Conservation (phyloP, 2,888 invertebrate genomes). For the Sinhomidia bicolor region DNA sequence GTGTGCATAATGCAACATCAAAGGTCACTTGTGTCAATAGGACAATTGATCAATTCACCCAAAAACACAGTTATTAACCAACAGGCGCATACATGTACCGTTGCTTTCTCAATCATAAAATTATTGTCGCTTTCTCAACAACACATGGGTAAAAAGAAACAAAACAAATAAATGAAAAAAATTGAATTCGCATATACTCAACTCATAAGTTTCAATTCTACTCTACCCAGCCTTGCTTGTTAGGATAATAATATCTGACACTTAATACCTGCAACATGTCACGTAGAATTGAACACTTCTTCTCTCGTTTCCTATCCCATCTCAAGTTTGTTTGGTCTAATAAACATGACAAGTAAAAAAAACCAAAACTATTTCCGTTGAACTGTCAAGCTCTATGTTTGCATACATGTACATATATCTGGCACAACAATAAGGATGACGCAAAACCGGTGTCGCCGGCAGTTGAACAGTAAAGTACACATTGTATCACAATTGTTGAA, state of each 20-base stretch:
- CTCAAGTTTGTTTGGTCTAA: neutral
- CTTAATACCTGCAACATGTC: neutral
- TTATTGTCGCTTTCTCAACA: neutral
- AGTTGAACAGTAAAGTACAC: slow-evolving; percentile 48
- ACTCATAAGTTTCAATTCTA: too few relatives aligned
- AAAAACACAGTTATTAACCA: slow-evolving; percentile 40
- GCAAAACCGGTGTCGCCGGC: slow-evolving; percentile 60
- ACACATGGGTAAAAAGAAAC: neutral
- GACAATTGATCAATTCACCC: slow-evolving; percentile 41
- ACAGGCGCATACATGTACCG: neutral
- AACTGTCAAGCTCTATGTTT: neutral
- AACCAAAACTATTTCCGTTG: slow-evolving; percentile 6
- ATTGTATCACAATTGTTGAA: neutral
- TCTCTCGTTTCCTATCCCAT: neutral
- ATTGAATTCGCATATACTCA: neutral
- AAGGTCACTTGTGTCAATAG: slow-evolving; percentile 41
- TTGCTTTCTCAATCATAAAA: slow-evolving; percentile 8
- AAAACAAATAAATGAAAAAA: neutral
- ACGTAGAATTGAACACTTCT: neutral
- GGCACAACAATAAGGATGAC: neutral
- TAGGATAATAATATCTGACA: neutral
- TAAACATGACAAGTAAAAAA: neutral
- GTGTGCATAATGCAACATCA: neutral
- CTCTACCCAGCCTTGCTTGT: too few relatives aligned
- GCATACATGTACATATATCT: neutral